Evolutionary conservation across 2,797 vertebrate genomes (phyloP).

Genomic region (Melanogrammus aeglefinus): DNA sequence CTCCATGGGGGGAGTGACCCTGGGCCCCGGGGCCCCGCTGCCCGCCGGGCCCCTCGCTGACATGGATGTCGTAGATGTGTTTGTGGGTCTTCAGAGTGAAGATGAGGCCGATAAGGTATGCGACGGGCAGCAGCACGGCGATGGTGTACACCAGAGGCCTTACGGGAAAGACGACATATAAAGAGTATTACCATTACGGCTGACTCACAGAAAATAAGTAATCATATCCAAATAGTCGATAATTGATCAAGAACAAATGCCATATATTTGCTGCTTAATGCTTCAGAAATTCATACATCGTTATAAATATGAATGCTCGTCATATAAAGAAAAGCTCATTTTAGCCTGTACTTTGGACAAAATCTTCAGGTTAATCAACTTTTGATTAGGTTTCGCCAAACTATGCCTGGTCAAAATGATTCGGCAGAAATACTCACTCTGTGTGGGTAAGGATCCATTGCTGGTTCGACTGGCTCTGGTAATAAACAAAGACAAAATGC

Average conservation of each 20-base stretch:
- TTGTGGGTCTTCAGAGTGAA: slow-evolving; percentile 87
- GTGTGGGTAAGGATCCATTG: slow-evolving; percentile 70
- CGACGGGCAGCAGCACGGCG: slow-evolving; percentile 77
- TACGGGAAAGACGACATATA: not conserved
- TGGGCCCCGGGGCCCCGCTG: not conserved
- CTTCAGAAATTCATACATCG: not conserved
- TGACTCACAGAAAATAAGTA: too few species aligned
- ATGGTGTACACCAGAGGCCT: slow-evolving; percentile 83
- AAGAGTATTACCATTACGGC: too few species aligned
- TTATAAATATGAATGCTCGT: not conserved
- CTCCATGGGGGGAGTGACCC: slow-evolving; percentile 55
- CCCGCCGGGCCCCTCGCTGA: slow-evolving; percentile 67
- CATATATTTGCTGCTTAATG: too few species aligned
- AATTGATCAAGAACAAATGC: too few species aligned
- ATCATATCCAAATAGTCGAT: too few species aligned
- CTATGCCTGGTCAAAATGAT: not conserved
- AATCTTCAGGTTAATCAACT: too few species aligned
- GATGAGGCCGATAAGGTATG: slow-evolving; percentile 83
- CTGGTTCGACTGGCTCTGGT: slow-evolving; percentile 66
- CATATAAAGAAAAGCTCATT: not conserved
- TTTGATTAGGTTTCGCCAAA: not conserved
- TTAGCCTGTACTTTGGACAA: not conserved
- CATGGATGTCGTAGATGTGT: slow-evolving; percentile 84
- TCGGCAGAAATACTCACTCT: slow-evolving; percentile 66
- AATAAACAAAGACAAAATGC: not conserved